Evolutionary conservation across 2,797 vertebrate species (phyloP).

Genomic region (Poecile montanus): DNA sequence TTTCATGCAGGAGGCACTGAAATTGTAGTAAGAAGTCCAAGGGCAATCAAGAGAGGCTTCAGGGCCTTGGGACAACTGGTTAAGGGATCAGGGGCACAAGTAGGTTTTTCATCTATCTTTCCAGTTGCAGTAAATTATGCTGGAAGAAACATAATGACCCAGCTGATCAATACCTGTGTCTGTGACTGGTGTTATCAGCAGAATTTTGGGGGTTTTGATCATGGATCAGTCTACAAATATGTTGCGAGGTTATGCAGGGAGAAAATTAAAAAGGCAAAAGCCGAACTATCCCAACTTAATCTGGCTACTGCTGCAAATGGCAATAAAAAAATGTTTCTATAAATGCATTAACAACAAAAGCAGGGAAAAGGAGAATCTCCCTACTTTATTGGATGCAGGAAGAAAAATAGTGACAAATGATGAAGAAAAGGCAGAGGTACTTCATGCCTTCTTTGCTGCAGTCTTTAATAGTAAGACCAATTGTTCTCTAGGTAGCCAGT

Average conservation of each 20-base stretch:
- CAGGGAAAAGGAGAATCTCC: background rate
- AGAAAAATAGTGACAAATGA: background rate
- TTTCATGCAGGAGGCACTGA: background rate
- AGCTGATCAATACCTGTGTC: background rate
- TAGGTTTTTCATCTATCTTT: background rate
- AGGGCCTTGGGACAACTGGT: background rate
- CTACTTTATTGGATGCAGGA: background rate
- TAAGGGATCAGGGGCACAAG: background rate
- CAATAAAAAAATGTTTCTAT: background rate
- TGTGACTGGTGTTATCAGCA: background rate
- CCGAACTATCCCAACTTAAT: background rate
- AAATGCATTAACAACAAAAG: background rate
- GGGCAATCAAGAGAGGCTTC: background rate
- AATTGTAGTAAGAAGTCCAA: background rate
- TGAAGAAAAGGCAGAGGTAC: too few relatives aligned
- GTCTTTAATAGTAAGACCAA: too few relatives aligned
- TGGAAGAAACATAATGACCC: background rate
- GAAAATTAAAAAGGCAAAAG: background rate
- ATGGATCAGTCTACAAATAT: background rate
- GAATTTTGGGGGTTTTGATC: background rate
- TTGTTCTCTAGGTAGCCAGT: too few relatives aligned
- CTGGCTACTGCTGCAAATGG: background rate
- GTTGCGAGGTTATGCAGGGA: background rate
- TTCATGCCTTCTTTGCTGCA: too few relatives aligned
- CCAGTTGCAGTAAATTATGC: background rate